Evolutionary conservation across 2,888 invertebrate species (phyloP).

Genomic region (Sussaba pulchella): DNA sequence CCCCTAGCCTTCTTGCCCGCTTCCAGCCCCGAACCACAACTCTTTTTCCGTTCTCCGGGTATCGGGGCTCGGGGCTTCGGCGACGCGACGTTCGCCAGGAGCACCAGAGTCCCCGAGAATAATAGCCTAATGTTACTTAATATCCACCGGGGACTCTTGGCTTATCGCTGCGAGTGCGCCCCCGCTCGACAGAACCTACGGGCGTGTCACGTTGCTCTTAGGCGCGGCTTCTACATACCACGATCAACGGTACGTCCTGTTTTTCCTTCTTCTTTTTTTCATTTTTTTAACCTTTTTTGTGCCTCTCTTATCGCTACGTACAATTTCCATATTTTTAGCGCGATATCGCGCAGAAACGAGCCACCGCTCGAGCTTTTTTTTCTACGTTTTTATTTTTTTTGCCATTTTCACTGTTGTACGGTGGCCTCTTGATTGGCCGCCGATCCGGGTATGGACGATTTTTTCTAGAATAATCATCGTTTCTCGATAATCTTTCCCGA

Average conservation of each 20-base stretch:
- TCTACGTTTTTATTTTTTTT: constrained; percentile 1
- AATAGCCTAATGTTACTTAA: constrained; percentile 75
- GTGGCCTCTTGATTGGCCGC: constrained; percentile 22
- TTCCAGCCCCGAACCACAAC: not conserved
- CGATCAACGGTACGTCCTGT: constrained; percentile 36
- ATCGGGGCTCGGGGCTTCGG: constrained; percentile 38
- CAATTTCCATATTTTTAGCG: constrained; percentile 73
- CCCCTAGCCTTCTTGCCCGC: constrained; percentile 12
- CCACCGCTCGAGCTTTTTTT: constrained; percentile 46
- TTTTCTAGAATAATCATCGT: constrained; percentile 56
- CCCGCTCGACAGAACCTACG: constrained; percentile 38
- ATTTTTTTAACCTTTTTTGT: not conserved
- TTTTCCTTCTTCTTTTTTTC: constrained; percentile 17
- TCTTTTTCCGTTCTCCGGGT: constrained; percentile 26
- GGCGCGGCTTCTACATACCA: constrained; percentile 56
- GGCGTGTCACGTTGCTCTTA: constrained; percentile 65
- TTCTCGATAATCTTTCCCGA: constrained; percentile 1
- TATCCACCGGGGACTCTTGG: constrained; percentile 65
- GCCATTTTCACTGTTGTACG: constrained; percentile 13
- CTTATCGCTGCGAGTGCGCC: constrained; percentile 65
- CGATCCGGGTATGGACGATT: constrained; percentile 31
- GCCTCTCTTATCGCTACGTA: constrained; percentile 64
- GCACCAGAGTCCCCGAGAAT: constrained; percentile 65
- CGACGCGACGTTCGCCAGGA: constrained; percentile 50
- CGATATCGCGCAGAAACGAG: constrained; percentile 67